Evolutionary conservation across 2,797 vertebrate genomes (phyloP), one percentile per base, ranked within the genome.

Genomic region (Spatula clypeata): DNA sequence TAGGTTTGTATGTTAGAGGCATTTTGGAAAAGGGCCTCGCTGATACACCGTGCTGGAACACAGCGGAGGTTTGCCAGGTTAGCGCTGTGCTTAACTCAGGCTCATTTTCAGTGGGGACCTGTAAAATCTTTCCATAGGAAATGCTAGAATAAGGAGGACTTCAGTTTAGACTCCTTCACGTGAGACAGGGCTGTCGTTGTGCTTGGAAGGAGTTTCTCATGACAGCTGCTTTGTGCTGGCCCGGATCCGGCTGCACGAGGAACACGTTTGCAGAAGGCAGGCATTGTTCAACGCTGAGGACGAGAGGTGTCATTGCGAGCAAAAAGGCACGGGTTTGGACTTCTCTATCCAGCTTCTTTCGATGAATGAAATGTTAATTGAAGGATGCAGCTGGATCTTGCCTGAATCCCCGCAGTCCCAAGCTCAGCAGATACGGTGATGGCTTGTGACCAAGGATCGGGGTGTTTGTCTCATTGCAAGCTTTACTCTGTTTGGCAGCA

Each of bases 91-190:
- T 85, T 8, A 3, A 58, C 86, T 90, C 81, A 65, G 57, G 88
- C 44, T 65, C 61, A 1, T 18, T 81, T 42, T 71, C 93, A 54
- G 1, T 5, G 17, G 74, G 81, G 79, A 71, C 31, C 40, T 91
- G 86, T 4, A 15, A 93, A 91, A 87, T 74, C 61, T 90, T 86
- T 90, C 94, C 71, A 45, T 42, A 86, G 88, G 92, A 91, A 90
- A 54, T 6, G 18, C 62, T 82, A 53, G 69, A 93, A 77, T 54
- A 12, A 62, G 66, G n/a, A 29, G 79, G 74, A 26, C 71, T 74
- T 74, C 54, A 42, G 34, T 45, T 75, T 73, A 54, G 62, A 10
- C 24, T 66, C 65, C 71, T 3, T 27, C n/a, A 4, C 23, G 2
- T 5, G 91, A 89, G 71, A 26, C 40, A 54, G 66, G 45, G 34